phyloP scores from a whole-genome alignment of 2,797 vertebrate species.

The Neopelma chrysocephalum region DNA sequence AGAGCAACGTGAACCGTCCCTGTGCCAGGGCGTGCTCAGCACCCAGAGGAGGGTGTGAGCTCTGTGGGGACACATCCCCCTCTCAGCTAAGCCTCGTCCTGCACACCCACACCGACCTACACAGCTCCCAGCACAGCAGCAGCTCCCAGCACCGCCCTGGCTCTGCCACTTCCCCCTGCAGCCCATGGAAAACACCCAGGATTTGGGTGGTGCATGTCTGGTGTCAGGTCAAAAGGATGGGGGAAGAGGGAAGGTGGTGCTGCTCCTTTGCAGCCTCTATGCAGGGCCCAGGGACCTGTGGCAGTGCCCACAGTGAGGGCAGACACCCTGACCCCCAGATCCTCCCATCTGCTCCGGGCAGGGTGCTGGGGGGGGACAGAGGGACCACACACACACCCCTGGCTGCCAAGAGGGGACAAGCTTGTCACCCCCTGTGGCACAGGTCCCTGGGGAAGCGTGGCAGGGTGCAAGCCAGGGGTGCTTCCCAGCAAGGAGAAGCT shows the following conservation, averaged over 20 bases:
- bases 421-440: neutral
- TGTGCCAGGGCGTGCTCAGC: neutral
- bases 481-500: neutral
- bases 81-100: neutral
- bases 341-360: neutral
- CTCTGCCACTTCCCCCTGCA: neutral
- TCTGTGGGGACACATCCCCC: neutral
- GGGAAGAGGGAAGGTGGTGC: neutral
- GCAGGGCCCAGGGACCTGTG: neutral
- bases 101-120: neutral
- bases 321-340: neutral
- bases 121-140: neutral
- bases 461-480: neutral
- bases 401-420: neutral
- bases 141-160: neutral
- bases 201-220: too few relatives aligned
- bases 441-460: neutral
- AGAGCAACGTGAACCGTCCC: neutral
- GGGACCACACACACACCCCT: neutral
- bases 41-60: fast-evolving
- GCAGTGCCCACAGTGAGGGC: fast-evolving
- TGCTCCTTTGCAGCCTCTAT: neutral
- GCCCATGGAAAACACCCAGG: neutral
- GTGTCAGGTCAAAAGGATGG: fast-evolving
- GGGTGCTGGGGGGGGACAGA: neutral